These are phyloP conservation scores for Pachliopta kotzebuea DNA, from an alignment of 2,888 invertebrate species.

Conservation along the genomic window DNA sequence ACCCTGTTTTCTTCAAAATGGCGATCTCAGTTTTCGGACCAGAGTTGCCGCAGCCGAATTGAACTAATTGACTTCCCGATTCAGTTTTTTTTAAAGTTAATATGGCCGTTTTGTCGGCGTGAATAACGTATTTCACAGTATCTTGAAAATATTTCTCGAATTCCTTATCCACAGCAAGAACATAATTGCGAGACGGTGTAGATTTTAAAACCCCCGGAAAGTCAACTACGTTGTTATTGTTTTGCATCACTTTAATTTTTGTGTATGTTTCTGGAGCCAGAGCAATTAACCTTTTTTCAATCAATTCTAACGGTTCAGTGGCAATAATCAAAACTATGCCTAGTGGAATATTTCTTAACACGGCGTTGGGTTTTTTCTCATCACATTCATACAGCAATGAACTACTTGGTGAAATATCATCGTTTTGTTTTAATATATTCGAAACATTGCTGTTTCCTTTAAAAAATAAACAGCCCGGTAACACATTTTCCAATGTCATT, in stretches of 20 bases:
- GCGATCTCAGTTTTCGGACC: slow-evolving; percentile 39
- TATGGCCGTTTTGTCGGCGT: slow-evolving; percentile 39
- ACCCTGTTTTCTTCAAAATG: slow-evolving; percentile 45
- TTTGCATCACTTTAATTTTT: slow-evolving; percentile 14
- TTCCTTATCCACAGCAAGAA: slow-evolving; percentile 59
- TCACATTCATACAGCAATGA: neutral
- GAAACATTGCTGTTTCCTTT: slow-evolving; percentile 22
- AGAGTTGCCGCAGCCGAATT: slow-evolving; percentile 39
- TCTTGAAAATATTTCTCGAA: slow-evolving; percentile 49
- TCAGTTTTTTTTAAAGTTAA: slow-evolving; percentile 43
- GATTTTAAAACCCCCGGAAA: slow-evolving; percentile 46
- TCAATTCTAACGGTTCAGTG: slow-evolving; percentile 11
- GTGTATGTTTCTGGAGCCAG: slow-evolving; percentile 13
- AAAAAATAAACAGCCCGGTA: slow-evolving; percentile 31
- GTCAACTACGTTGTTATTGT: slow-evolving; percentile 26
- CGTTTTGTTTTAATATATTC: slow-evolving; percentile 4
- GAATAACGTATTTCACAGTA: slow-evolving; percentile 39
- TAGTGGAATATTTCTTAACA: slow-evolving; percentile 16
- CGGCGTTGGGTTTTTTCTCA: slow-evolving; percentile 12
- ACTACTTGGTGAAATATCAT: neutral
- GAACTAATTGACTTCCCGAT: slow-evolving; percentile 46
- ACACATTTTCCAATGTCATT: slow-evolving; percentile 33
- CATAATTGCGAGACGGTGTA: slow-evolving; percentile 51
- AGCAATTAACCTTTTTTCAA: slow-evolving; percentile 7
- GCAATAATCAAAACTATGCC: slow-evolving; percentile 20